Conservation (phyloP, 1,140 invertebrate genomes). For the Saccostrea cuccullata region DNA sequence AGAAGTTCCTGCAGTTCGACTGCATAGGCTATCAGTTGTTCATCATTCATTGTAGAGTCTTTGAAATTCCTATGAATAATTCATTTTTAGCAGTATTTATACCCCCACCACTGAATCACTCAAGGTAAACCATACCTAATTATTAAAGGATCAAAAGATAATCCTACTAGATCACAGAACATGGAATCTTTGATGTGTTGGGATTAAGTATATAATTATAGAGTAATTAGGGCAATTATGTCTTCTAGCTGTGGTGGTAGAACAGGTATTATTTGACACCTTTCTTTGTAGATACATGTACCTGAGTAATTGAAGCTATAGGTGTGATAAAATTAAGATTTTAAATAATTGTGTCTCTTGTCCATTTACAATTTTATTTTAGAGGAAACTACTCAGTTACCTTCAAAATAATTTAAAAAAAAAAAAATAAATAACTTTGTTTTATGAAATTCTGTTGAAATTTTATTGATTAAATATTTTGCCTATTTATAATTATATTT, state of each 20-base stretch:
- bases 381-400: no score
- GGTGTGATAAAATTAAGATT: neutral
- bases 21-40: constrained; percentile 1
- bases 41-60: neutral
- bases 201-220: constrained; percentile 12
- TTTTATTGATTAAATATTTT: neutral
- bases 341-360: neutral
- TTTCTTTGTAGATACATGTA: neutral
- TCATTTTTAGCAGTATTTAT: neutral
- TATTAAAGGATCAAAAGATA: neutral
- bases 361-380: no score
- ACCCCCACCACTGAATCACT: neutral
- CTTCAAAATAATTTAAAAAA: no score
- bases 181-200: neutral
- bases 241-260: neutral
- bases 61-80: neutral
- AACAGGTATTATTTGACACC: neutral
- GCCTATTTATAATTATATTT: neutral
- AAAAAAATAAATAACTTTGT: no score
- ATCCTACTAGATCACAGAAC: neutral
- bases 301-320: neutral
- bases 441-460: neutral
- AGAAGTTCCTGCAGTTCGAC: neutral
- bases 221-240: neutral
- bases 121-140: neutral